Evolutionary conservation across 2,797 vertebrate species (phyloP).

Genomic region (Sebastes kiyomatsui): DNA sequence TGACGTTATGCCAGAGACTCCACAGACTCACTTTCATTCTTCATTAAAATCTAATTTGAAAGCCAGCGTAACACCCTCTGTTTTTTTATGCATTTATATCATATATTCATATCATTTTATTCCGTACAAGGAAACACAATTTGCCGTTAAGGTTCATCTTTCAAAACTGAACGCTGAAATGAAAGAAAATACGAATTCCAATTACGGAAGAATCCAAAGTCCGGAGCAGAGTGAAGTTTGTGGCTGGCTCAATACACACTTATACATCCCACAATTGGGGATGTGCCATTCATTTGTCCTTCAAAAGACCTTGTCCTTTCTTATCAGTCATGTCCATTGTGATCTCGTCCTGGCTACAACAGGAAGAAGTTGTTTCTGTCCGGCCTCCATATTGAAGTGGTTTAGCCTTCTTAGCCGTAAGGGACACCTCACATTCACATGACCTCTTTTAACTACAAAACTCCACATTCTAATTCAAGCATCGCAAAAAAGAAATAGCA

Average conservation of each 20-base stretch:
- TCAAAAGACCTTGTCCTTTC: constrained; percentile 53
- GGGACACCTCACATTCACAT: constrained; percentile 63
- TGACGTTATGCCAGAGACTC: constrained; percentile 46
- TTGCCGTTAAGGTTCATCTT: constrained; percentile 58
- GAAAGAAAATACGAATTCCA: constrained; percentile 38
- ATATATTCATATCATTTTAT: constrained; percentile 44
- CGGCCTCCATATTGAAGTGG: constrained; percentile 11
- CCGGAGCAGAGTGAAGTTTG: constrained; percentile 8
- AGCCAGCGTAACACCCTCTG: constrained; percentile 36
- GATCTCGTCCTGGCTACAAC: constrained; percentile 43
- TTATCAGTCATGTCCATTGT: constrained; percentile 39
- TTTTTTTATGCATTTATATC: constrained; percentile 39
- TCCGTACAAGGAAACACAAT: constrained; percentile 64
- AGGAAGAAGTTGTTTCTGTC: constrained; percentile 37
- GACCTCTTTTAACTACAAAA: constrained; percentile 67
- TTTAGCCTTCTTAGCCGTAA: constrained; percentile 47
- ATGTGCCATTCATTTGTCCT: constrained; percentile 49
- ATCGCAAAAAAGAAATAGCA: constrained; percentile 34
- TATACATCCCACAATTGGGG: constrained; percentile 13
- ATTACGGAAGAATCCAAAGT: constrained; percentile 17
- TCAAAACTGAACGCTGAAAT: constrained; percentile 50
- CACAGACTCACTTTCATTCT: constrained; percentile 65
- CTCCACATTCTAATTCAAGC: constrained; percentile 49
- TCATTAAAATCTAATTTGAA: constrained; percentile 75
- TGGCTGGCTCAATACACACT: constrained; percentile 6